Conservation (phyloP, 2,113 vertebrate genomes). For the Pteropus alecto region DNA sequence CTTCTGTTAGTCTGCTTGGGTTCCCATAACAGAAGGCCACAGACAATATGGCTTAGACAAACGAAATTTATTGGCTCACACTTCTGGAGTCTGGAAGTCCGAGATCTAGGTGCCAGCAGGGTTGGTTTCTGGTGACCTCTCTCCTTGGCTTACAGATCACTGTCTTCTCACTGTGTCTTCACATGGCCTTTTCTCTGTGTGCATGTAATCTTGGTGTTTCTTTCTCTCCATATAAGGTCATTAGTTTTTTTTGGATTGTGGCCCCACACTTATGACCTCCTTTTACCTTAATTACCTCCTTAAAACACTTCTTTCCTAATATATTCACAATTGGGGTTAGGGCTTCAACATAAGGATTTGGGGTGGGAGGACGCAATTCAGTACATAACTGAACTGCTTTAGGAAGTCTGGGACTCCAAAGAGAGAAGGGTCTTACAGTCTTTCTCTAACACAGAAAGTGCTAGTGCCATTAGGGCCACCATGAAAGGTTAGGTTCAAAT, state of each 20-base stretch:
- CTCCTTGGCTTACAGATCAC: not conserved
- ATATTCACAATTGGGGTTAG: not conserved
- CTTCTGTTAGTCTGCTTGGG: accelerated
- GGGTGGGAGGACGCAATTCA: not conserved
- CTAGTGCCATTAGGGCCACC: not conserved
- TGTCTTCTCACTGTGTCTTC: not conserved
- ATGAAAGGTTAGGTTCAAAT: not conserved
- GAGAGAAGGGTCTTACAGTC: not conserved
- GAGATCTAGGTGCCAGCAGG: no score
- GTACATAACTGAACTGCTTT: not conserved
- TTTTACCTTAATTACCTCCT: not conserved
- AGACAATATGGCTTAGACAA: accelerated
- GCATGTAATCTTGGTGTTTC: accelerated
- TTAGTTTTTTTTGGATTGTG: not conserved
- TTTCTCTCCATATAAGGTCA: not conserved
- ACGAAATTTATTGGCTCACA: not conserved
- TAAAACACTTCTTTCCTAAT: not conserved
- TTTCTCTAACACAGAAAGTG: not conserved
- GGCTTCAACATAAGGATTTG: not conserved
- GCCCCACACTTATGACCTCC: not conserved
- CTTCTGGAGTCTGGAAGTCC: not conserved
- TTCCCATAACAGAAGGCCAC: not conserved
- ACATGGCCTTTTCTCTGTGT: not conserved
- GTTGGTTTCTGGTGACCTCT: not conserved
- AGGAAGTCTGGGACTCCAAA: not conserved